Evolutionary conservation across 2,113 vertebrate species (phyloP), one percentile per base, ranked within the genome.

Genomic region (Syngnathus floridae): DNA sequence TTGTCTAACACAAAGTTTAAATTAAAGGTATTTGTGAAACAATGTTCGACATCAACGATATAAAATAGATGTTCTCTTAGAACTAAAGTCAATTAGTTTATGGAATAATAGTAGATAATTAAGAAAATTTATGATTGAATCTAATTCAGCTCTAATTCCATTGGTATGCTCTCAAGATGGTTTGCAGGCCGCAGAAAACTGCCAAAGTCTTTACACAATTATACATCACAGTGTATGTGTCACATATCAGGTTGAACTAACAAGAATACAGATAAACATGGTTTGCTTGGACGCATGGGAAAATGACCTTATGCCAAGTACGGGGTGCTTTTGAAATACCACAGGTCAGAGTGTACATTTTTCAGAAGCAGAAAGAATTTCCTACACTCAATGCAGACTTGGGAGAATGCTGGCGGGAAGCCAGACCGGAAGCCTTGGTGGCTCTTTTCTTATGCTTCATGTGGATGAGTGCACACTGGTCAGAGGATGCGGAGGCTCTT

Each of bases 341-440:
- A 59, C 48, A 59, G 81, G 77, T 79, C 82, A 85, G 26, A 56
- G 64, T 71, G 78, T 65, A 71, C 71, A 79, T 73, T 84, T 76
- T 76, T 82, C 78, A 79, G 72, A 81, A 64, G 73, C 66, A 57
- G 37, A 67, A 80, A 78, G 71, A 82, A 76, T 83, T 79, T 81
- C 71, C 83, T 49, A 54, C 26, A 49, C n/a, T 67, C 41, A 11
- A 58, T 79, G 64, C 56, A 64, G 57, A 67, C 26, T 35, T 41
- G 41, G 19, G 67, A 71, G 57, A 56, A 48, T 17, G 46, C 11
- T 65, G 76, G 81, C 54, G 8, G 49, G 41, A 64, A 17, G 75
- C 69, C 78, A 71, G 26, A 19, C 59, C 51, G 57, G 40, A 51
- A 48, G 10, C 46, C 14, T 31, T 8, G 11, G 31, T 49, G 21